A percentile compares a stretch with the other conserved stretches of the same genome.
These are phyloP conservation scores for Drosophila parvula DNA, from an alignment of 1,140 invertebrate genomes.

Conservation along the genomic window DNA sequence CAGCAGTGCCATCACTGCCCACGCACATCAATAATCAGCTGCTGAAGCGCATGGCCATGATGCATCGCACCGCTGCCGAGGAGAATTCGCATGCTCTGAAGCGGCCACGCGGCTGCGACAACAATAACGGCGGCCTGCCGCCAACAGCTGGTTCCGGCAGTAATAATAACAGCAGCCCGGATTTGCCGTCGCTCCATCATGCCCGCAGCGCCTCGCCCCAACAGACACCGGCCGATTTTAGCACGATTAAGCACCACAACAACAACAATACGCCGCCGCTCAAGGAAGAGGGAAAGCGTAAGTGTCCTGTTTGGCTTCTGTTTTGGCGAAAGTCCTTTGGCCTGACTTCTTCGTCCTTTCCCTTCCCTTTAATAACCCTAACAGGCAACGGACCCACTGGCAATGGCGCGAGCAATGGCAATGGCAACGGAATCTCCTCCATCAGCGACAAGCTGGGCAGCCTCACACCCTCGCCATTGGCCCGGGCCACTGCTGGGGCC, in stretches of 20 bases:
- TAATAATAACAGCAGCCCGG: conserved; percentile 88
- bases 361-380: neutral
- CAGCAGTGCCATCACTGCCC: conserved; percentile 55
- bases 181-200: conserved; percentile 73
- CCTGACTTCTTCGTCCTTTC: too few species aligned
- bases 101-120: conserved; percentile 80
- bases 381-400: conserved; percentile 60
- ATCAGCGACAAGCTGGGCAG: conserved; percentile 79
- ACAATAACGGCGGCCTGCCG: conserved; percentile 83
- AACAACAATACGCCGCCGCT: conserved; percentile 86
- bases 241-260: conserved; percentile 86
- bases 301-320: conserved; percentile 25
- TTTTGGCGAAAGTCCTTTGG: neutral
- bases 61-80: conserved; percentile 86
- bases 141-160: conserved; percentile 57
- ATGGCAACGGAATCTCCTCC: conserved; percentile 77
- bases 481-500: conserved; percentile 83
- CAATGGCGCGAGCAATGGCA: conserved; percentile 83
- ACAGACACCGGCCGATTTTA: conserved; percentile 90
- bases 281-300: conserved; percentile 84
- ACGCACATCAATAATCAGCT: conserved; percentile 87
- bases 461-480: conserved; percentile 86
- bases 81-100: conserved; percentile 85
- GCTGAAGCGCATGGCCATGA: conserved; percentile 87
- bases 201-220: conserved; percentile 84